Conservation (phyloP, 2,113 vertebrate species). For the Epinephelus moara region DNA sequence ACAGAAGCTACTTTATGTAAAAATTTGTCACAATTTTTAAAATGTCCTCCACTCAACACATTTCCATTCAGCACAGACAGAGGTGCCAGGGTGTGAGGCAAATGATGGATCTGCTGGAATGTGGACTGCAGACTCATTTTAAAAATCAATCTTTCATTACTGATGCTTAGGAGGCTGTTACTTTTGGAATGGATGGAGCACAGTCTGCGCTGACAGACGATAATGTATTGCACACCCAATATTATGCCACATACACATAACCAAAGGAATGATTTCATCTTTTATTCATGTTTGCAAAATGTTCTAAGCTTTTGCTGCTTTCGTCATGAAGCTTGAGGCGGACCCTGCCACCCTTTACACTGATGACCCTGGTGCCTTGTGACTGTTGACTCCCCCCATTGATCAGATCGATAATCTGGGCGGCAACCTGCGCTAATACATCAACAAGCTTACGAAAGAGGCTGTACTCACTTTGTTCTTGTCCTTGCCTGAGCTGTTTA, state of each 20-base stretch:
- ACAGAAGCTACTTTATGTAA: background rate
- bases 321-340: background rate
- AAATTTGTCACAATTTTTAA: slow-evolving; percentile 14
- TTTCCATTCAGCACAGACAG: background rate
- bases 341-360: background rate
- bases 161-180: slow-evolving; percentile 1
- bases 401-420: slow-evolving; percentile 49
- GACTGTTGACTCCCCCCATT: background rate
- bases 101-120: slow-evolving; percentile 32
- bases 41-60: background rate
- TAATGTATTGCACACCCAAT: background rate
- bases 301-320: background rate
- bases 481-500: background rate
- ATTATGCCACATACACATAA: background rate
- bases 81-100: background rate
- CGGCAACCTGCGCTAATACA: background rate
- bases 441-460: background rate
- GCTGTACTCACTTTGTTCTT: background rate
- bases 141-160: slow-evolving; percentile 56
- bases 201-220: background rate
- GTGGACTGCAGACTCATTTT: slow-evolving; percentile 34
- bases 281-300: slow-evolving; percentile 2
- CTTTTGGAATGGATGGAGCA: slow-evolving; percentile 8
- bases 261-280: background rate
- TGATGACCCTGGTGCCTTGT: background rate